Evolutionary conservation across 2,797 vertebrate species (phyloP), one percentile per base, ranked within the genome.

Genomic region (Acestrorhynchus altus): DNA sequence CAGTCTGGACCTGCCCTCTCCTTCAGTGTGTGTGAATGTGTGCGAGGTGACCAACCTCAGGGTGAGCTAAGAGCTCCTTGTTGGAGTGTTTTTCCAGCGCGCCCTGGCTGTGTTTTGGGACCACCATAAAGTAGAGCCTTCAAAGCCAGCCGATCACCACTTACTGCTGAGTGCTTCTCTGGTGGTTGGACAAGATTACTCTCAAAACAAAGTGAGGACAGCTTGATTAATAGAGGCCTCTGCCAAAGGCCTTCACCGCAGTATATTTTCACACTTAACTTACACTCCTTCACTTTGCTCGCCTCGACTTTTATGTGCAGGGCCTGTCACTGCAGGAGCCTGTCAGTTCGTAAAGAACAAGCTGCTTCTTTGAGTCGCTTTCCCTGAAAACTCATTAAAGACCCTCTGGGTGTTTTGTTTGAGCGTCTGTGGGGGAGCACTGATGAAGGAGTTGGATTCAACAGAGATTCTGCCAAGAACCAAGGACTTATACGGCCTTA

Each of bases 191-290:
- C 87, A 84, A 91, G 91, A 92, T 93, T 93, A 90, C 93, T 93
- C 91, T 94, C 85, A 89, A 93, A 94, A 94, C 93, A 93, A 90
- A 92, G 91, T 91, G 91, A 77, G 85, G 93, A 94, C 92, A 93
- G 91, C 86, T 91, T 93, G 94, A 94, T 94, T 93, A 94, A 94
- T 92, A 91, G 90, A 85, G 89, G 89, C 90, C 90, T 90, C 91
- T 84, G 79, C 86, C 81, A 86, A 91, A 90, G 92, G 91, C 90
- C 82, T 77, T 26, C 85, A 81, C 83, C 31, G 85, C 90, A 89
- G 88, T 93, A 89, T 92, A 91, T 93, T 92, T 92, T 93, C 90
- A 91, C 91, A 90, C 92, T 87, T 83, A 59, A 86, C 88, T 82
- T 89, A 88, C 86, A 86, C 88, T 87, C 82, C 76, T 86, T 90